Evolutionary conservation across 2,888 invertebrate genomes (phyloP).

Genomic region (Anticlea derivata): DNA sequence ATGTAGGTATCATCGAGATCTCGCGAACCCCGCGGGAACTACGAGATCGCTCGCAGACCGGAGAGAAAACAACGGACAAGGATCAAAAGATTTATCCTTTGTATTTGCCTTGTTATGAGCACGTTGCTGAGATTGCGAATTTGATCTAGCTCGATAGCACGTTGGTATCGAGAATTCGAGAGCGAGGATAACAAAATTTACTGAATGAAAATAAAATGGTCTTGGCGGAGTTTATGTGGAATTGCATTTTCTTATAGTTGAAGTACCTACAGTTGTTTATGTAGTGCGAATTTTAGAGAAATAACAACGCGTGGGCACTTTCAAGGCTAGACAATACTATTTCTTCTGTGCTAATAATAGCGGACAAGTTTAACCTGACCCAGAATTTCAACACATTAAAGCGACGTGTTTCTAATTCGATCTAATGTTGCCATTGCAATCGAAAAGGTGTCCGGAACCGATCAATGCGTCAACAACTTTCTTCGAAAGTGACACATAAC

Average conservation of each 20-base stretch:
- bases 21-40: constrained; percentile 39
- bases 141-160: constrained; percentile 4
- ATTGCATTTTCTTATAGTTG: background rate
- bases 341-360: constrained; percentile 24
- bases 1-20: constrained; percentile 45
- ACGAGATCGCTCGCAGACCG: constrained; percentile 33
- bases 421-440: constrained; percentile 26
- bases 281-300: constrained; percentile 37
- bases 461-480: constrained; percentile 29
- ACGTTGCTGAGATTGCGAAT: constrained; percentile 27
- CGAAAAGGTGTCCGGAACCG: constrained; percentile 30
- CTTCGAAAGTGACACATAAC: constrained; percentile 33
- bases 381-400: constrained; percentile 26
- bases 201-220: background rate
- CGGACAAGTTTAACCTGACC: constrained; percentile 32
- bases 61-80: constrained; percentile 43
- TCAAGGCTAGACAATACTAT: constrained; percentile 38
- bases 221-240: background rate
- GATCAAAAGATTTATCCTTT: constrained; percentile 42
- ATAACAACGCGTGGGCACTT: constrained; percentile 44
- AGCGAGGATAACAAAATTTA: background rate
- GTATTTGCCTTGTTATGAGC: constrained; percentile 32
- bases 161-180: background rate
- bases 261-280: background rate
- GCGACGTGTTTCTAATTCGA: constrained; percentile 21